Base-by-base conservation (phyloP, 2,113 vertebrate species). In the Chaetorhynchus papuensis region DNA sequence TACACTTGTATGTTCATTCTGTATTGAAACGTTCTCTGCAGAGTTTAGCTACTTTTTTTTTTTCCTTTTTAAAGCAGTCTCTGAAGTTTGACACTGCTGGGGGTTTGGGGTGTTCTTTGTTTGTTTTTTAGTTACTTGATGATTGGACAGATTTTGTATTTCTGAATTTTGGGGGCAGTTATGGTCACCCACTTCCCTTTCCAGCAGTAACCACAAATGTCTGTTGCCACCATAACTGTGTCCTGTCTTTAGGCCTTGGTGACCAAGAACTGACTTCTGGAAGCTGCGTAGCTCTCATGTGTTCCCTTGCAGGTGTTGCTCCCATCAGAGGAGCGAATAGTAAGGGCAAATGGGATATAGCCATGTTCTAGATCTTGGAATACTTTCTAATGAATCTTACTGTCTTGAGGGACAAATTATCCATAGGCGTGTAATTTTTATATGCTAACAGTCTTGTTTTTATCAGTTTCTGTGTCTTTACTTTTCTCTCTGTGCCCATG, bases 351-450 rank as follows among this genome's bases (percentile, higher is more conserved):
- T 33, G 30, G 7, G 6, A 6, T 27, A 24, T 35, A 76, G 17
- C 35, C 6, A 2, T 13, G 2, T 56, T 88, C 16, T 28, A n/a
- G 17, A 13, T 89, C 42, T 70, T 59, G 45, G 50, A 80, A 61
- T 30, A 14, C 6, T 57, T 83, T 69, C 33, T 8, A 23, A 1
- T 35, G 28, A 31, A 5, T 54, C 23, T 83, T 56, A 10, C 12
- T 37, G 0, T 56, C 24, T 49, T 44, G 15, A 47, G 44, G 64
- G 6, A 49, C 21, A 65, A 56, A 69, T 65, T 59, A 18, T 45
- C n/a, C 5, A 2, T 20, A 30, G 56, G 2, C 0, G 0, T 47
- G 13, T 49, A n/a, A 39, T 65, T 88, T 83, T 66, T 70, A 0
- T 42, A 20, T 24, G 1, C 6, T n/a, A 50, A 7, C 12, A 53